phyloP scores from a whole-genome alignment of 2,113 vertebrate species.

The Neotragus moschatus region DNA sequence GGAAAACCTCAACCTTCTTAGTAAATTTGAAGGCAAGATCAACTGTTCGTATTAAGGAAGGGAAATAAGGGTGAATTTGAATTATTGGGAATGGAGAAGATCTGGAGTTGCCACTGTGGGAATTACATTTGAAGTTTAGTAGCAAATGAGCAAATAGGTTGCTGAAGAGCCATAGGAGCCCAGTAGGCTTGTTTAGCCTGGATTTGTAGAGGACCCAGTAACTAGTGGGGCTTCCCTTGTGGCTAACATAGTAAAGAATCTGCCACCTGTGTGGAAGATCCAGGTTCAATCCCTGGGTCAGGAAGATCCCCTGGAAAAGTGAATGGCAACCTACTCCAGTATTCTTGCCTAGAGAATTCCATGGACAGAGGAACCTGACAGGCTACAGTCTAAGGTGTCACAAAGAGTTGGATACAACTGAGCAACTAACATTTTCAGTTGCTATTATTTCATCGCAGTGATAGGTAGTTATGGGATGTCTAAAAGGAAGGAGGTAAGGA shows the following conservation, averaged over 20 bases:
- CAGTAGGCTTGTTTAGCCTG: neutral
- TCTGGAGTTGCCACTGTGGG: neutral
- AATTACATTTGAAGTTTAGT: neutral
- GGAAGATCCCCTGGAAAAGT: neutral
- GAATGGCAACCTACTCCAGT: neutral
- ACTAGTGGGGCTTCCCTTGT: neutral
- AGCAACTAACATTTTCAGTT: neutral
- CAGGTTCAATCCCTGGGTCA: neutral
- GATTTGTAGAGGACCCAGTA: neutral
- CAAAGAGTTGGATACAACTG: neutral
- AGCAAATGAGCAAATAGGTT: neutral
- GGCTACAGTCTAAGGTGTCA: neutral
- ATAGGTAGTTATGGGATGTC: neutral
- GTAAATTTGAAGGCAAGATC: neutral
- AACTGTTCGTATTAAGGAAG: neutral
- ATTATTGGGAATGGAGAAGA: neutral
- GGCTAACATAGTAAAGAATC: neutral
- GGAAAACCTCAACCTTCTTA: neutral
- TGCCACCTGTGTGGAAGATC: neutral
- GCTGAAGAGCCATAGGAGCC: neutral
- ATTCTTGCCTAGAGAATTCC: neutral
- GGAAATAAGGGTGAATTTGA: neutral
- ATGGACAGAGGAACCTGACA: neutral
- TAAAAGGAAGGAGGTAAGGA: neutral
- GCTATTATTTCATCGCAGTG: slow-evolving; percentile 10